Evolutionary conservation across 1,140 invertebrate species (phyloP), one percentile per base, ranked within the genome.

Genomic region (Belonocnema kinseyi): DNA sequence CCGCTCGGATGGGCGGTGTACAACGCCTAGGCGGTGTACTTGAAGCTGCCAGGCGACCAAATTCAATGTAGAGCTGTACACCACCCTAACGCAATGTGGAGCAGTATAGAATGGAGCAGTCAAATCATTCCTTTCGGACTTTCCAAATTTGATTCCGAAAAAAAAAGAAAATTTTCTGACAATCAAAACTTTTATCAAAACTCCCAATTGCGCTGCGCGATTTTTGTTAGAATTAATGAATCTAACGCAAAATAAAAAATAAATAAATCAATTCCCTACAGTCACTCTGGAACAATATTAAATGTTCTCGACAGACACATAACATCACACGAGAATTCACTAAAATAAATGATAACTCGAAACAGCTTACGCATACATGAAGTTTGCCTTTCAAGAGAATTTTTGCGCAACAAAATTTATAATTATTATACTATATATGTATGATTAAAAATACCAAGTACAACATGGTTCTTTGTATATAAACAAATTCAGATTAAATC

Each of bases 401-500:
- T 61, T 61, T 26, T 21, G 21, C 21, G 33, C 40, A 61, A 33
- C 8, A 61, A 61, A 14, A 3, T 16, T 16, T 21, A 6, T 56
- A 16, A 33, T 16, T 40, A 66, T 14, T 8, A 8, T 66, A 40
- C 5, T n/a, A 66, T 66, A 40, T n/a, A 16, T 26, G 16, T 14
- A 7, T 54, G 10, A 17, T 19, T 8, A 16, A 4, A 10, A 33
- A 16, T 66, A 40, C 26, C 7, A 66, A 46, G 51, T 26, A 54
- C 52, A 50, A 52, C 54, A 58, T 52, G 33, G 19, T 61, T 75
- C 21, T 33, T 75, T 13, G 53, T 61, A 52, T 52, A n/a, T 40
- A 79, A 71, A 73, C 61, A 77, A 75, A 66, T 73, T 83, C 75
- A 50, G 78, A 78, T 78, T 26, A 3, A 78, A 77, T 75, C 72